Evolutionary conservation across 23 tunicate genomes (phyloP), one percentile per base, ranked within the genome.

Genomic region (Halocynthia roretzi): DNA sequence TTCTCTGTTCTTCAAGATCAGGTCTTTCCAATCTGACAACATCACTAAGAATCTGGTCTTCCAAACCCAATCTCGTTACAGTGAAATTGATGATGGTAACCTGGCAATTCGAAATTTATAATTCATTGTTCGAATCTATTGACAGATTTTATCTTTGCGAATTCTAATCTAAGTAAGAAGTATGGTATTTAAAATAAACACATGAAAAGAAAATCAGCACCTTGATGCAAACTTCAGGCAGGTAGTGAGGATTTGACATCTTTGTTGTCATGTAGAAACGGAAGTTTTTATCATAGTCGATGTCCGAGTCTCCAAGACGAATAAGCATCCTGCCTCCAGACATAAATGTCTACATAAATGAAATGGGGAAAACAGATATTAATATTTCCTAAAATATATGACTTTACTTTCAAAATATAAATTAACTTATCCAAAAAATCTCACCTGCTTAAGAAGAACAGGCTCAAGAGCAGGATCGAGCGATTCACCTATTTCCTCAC

Each of bases 191-290:
- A 31, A 31, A 31, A 31, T 31, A 31, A 31, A 31, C 44, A 31
- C 44, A 31, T 31, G 44, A 31, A 4, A 31, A 31, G 44, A 31
- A 31, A 31, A 31, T 56, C 63, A 18, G 64, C 40, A 94, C 99
- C 87, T 94, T 94, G 82, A 88, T 94, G 91, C 95, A 87, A 40
- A 94, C 91, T 84, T 94, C 99, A 9, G 99, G 99, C 11, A 94
- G 76, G 62, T 94, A 94, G 62, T 94, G 95, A 31, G 99, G 99
- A 66, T 94, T 94, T 52, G 94, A 84, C 87, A 94, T 80, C 58
- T 94, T 94, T 14, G 99, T 94, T 17, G 99, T 94, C 95, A 94
- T 94, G 95, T 94, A 94, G 73, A 94, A 94, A 0, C 99, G 84
- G 96, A 94, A 94, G 83, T 94, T 94, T 55, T 87, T 87, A 87